These are phyloP conservation scores for Crocuta crocuta DNA, from an alignment of 2,113 vertebrate species.

Conservation along the genomic window DNA sequence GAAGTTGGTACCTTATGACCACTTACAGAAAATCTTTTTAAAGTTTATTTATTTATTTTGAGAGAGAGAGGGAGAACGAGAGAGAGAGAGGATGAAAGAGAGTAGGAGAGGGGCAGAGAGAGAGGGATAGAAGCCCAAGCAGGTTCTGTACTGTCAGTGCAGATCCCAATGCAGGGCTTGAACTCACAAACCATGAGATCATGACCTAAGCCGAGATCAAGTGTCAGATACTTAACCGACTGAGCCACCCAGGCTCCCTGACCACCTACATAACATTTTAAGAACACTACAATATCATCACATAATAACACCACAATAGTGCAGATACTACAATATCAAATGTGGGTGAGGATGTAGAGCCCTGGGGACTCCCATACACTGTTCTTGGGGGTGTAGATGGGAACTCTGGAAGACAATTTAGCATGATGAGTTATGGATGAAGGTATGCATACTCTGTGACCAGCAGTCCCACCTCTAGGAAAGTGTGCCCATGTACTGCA, in stretches of 20 bases:
- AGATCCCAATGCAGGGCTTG: too few species aligned
- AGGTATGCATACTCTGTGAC: not conserved
- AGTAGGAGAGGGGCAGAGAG: too few species aligned
- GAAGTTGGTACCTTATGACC: not conserved
- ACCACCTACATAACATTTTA: not conserved
- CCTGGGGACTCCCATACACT: accelerated
- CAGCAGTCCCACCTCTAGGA: not conserved
- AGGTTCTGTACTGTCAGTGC: too few species aligned
- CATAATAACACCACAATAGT: not conserved
- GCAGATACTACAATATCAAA: not conserved
- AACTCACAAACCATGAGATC: too few species aligned
- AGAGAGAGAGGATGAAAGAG: too few species aligned
- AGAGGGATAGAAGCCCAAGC: too few species aligned
- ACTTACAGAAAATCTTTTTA: not conserved
- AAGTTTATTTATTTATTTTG: too few species aligned
- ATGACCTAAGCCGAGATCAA: too few species aligned
- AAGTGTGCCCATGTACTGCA: not conserved
- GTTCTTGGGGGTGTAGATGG: not conserved
- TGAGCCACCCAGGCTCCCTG: not conserved
- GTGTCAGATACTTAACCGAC: too few species aligned
- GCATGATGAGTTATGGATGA: not conserved
- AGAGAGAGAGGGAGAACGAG: too few species aligned
- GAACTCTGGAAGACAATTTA: not conserved
- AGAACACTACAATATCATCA: not conserved
- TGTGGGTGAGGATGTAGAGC: not conserved